phyloP scores from a whole-genome alignment of 2,888 invertebrate species.

The Lycophotia porphyrea region DNA sequence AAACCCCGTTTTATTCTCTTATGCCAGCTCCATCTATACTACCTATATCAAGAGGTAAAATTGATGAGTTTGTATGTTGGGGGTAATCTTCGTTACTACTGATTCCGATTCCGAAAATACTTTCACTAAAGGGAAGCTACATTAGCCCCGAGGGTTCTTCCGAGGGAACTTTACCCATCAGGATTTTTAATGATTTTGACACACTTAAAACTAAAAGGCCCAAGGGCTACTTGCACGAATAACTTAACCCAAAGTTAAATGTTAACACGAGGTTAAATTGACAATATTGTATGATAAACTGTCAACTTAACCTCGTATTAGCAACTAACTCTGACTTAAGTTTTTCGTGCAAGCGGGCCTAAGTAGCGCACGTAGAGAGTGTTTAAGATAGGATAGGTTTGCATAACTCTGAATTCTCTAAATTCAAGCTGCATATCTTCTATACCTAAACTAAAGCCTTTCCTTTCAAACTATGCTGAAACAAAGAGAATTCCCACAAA shows the following conservation, averaged over 20 bases:
- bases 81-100: background rate
- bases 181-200: background rate
- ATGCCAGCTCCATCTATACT: background rate
- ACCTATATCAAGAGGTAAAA: too few relatives aligned
- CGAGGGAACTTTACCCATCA: background rate
- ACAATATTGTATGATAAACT: too few relatives aligned
- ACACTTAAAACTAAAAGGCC: background rate
- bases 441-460: background rate
- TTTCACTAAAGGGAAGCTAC: background rate
- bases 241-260: too few relatives aligned
- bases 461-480: background rate
- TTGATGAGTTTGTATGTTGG: background rate
- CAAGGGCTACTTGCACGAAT: too few relatives aligned
- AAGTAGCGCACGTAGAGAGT: background rate
- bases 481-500: constrained; percentile 21
- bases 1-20: background rate
- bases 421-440: background rate
- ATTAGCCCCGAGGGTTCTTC: background rate
- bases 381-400: background rate
- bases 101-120: background rate
- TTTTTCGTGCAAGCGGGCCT: too few relatives aligned
- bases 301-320: too few relatives aligned
- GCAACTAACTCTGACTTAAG: too few relatives aligned
- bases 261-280: too few relatives aligned
- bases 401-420: background rate